These are phyloP conservation scores for Julus scandinavius DNA, from an alignment of 2,888 invertebrate genomes.

Conservation along the genomic window DNA sequence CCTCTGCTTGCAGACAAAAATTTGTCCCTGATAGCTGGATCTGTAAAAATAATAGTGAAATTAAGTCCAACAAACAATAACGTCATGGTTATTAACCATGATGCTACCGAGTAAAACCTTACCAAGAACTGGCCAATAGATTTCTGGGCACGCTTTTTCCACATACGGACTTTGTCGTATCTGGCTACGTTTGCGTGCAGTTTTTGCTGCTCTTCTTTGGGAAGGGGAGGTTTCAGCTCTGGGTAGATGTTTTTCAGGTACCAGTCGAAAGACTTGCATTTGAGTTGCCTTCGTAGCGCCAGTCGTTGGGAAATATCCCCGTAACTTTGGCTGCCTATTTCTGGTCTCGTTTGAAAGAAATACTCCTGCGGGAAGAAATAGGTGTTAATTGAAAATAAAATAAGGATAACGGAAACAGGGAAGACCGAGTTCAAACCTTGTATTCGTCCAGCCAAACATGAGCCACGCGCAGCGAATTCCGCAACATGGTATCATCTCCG, in stretches of 20 bases:
- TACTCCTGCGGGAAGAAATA: constrained; percentile 73
- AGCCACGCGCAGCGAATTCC: constrained; percentile 92
- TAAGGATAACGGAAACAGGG: background rate
- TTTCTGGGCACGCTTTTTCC: constrained; percentile 76
- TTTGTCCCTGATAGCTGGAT: constrained; percentile 78
- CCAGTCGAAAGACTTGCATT: constrained; percentile 88
- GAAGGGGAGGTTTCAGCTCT: constrained; percentile 75
- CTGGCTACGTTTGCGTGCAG: constrained; percentile 63
- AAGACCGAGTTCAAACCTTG: constrained; percentile 65
- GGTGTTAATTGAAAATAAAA: background rate
- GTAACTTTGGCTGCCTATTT: constrained; percentile 69
- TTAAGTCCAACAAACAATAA: constrained; percentile 31
- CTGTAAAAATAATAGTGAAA: constrained; percentile 64
- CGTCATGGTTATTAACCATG: constrained; percentile 37
- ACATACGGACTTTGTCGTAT: constrained; percentile 78
- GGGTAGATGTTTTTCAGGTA: constrained; percentile 87
- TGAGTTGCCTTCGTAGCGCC: constrained; percentile 76
- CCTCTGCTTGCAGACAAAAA: constrained; percentile 82
- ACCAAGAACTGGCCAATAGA: constrained; percentile 64
- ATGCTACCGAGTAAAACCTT: constrained; percentile 43
- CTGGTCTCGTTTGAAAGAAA: constrained; percentile 76
- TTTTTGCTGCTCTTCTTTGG: constrained; percentile 64
- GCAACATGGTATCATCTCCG: constrained; percentile 87
- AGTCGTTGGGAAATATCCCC: constrained; percentile 85
- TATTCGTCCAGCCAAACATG: constrained; percentile 98